Evolutionary conservation across 2,888 invertebrate genomes (phyloP), one percentile per base, ranked within the genome.

Genomic region (Lochmaea capreae): DNA sequence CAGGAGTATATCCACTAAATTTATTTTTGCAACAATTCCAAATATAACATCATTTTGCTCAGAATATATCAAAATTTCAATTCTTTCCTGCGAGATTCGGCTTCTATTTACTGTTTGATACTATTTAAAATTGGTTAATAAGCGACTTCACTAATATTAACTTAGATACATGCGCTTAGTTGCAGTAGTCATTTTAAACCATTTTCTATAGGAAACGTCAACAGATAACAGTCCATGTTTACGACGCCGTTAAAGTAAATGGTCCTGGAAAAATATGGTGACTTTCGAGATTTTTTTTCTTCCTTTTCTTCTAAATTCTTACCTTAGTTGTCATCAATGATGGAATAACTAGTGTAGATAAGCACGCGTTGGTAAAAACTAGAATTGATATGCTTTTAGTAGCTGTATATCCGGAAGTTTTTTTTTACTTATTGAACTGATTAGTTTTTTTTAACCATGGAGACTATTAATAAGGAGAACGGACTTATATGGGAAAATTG

Each of bases 141-240:
- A 65, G 52, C 65, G 43, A 18, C 12, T 16, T 52, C 2, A 49
- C 57, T 61, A 69, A 69, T 18, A 22, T 39, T 39, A 52, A 33
- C n/a, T 52, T 33, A 62, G n/a, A 33, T 62, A 62, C 62, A 33
- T 61, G 49, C 49, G 62, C 49, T 62, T 62, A 49, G 69, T 62
- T 62, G 49, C 69, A 69, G 62, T 62, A 69, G 62, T 69, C 67
- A 74, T 74, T 74, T 74, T 74, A 74, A 71, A 67, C 71, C 18
- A 74, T 74, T 75, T 75, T 75, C 72, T 72, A 72, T 75, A 72
- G 75, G 72, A 72, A 75, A 72, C 59, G 66, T 72, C 69, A 49
- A 68, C 72, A 75, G 75, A 75, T 75, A 75, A 67, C 75, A 70
- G 75, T 26, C 16, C 22, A 68, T 70, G 67, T 75, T 75, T 75